Evolutionary conservation across 2,113 vertebrate genomes (phyloP).

Genomic region (Asarcornis scutulata): DNA sequence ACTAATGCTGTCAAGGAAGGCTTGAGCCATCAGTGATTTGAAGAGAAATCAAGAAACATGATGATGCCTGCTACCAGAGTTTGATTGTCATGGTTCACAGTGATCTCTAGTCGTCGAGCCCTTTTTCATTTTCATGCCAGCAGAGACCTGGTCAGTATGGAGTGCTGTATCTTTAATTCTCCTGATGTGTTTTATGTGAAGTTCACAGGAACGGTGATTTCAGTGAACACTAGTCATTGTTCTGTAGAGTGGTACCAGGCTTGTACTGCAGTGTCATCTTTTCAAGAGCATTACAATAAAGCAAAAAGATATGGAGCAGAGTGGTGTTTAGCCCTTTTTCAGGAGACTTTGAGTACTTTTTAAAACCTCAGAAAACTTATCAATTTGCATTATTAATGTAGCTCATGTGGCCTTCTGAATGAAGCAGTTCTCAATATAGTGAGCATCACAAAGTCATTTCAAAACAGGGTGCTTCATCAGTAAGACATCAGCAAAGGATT

Average conservation of each 20-base stretch:
- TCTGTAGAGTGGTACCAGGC: constrained; percentile 65
- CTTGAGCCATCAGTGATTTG: background rate
- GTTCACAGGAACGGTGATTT: constrained; percentile 50
- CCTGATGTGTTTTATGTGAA: constrained; percentile 55
- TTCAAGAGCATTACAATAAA: constrained; percentile 72
- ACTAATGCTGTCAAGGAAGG: background rate
- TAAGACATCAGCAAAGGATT: background rate
- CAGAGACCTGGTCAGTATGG: background rate
- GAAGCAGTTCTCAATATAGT: background rate
- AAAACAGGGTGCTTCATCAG: background rate
- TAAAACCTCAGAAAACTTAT: background rate
- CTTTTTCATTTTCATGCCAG: background rate
- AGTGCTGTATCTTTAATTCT: constrained; percentile 64
- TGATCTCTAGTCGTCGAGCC: background rate
- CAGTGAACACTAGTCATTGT: constrained; percentile 54
- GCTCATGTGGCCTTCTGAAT: background rate
- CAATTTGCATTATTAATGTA: fast-evolving
- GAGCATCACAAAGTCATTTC: too few relatives aligned
- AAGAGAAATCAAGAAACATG: background rate
- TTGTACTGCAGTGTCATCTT: constrained; percentile 71
- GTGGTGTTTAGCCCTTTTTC: background rate
- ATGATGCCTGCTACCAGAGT: background rate
- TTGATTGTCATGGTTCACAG: background rate
- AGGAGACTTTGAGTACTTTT: background rate
- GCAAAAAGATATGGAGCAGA: constrained; percentile 52